phyloP scores from a whole-genome alignment of 1,140 invertebrate species.

The Papilio dardanus region DNA sequence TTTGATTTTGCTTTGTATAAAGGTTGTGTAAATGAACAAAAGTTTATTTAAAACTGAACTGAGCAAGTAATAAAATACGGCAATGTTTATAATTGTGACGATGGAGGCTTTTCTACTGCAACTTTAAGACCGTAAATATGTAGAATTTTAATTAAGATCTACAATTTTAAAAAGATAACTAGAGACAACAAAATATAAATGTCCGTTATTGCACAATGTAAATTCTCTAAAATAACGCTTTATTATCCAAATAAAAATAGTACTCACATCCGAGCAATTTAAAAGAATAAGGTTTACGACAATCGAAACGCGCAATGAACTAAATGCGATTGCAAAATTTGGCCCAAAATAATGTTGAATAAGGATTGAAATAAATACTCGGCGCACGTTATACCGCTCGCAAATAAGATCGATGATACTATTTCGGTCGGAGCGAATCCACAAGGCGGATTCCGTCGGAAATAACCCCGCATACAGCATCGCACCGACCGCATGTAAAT shows the following conservation, averaged over 20 bases:
- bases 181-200: no score
- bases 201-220: background rate
- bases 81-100: background rate
- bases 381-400: constrained; percentile 60
- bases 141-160: no score
- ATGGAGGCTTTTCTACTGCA: background rate
- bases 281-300: constrained; percentile 20
- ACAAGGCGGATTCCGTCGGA: constrained; percentile 75
- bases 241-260: background rate
- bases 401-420: constrained; percentile 76
- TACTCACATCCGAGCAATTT: background rate
- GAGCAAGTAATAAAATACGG: background rate
- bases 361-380: constrained; percentile 57
- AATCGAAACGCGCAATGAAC: constrained; percentile 23
- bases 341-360: constrained; percentile 38
- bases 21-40: background rate
- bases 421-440: constrained; percentile 73
- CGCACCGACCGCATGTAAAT: constrained; percentile 62
- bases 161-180: no score
- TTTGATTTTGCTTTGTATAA: constrained; percentile 17
- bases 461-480: constrained; percentile 68
- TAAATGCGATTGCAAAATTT: constrained; percentile 34
- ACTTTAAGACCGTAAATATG: no score
- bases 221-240: background rate
- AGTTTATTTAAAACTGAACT: background rate